Percentiles rank a stretch among this genome's conserved stretches.
Evolutionary conservation across 2,113 vertebrate genomes (phyloP).

Genomic region (Tragelaphus imberbis): DNA sequence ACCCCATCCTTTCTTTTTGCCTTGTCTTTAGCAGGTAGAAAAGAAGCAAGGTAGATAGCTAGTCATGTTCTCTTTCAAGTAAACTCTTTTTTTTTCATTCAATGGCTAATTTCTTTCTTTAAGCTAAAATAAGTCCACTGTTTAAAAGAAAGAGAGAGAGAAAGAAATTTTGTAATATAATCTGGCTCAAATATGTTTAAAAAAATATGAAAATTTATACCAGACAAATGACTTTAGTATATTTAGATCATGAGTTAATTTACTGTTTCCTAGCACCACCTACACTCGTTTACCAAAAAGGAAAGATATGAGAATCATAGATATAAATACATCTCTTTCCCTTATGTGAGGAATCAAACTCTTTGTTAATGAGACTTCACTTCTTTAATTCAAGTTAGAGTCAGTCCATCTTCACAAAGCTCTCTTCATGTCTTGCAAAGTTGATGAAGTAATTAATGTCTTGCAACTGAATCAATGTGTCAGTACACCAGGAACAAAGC

Average conservation of each 20-base stretch:
- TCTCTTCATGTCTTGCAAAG: background rate
- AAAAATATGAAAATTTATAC: background rate
- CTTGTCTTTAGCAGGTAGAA: background rate
- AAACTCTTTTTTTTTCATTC: background rate
- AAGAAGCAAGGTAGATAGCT: background rate
- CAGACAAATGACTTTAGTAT: background rate
- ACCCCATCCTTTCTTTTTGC: background rate
- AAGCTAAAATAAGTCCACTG: background rate
- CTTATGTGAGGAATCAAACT: background rate
- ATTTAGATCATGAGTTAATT: background rate
- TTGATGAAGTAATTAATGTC: background rate
- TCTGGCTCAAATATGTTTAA: background rate
- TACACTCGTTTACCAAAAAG: background rate
- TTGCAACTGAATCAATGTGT: background rate
- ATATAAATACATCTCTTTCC: background rate
- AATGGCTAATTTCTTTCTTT: background rate
- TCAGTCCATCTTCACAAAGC: background rate
- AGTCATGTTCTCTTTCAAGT: background rate
- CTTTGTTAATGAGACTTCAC: background rate
- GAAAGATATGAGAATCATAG: background rate
- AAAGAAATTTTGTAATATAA: background rate
- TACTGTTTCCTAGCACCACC: background rate
- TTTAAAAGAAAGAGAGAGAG: background rate
- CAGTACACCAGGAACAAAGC: background rate
- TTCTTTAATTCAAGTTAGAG: background rate